Conservation (phyloP, 2,888 invertebrate genomes). For the Pardosa pseudoannulata region DNA sequence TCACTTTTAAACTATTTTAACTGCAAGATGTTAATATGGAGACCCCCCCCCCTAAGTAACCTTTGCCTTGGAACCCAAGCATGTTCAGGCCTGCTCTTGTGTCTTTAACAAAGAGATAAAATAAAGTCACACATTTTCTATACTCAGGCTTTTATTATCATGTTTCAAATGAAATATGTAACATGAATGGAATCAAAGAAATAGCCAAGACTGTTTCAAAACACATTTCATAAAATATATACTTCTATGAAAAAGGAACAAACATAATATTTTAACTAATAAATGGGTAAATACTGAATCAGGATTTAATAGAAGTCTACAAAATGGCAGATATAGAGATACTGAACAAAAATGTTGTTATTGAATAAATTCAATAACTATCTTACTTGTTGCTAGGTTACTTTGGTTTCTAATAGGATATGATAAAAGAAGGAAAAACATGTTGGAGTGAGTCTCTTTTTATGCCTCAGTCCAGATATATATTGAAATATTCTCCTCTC, state of each 20-base stretch:
- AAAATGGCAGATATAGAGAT: neutral
- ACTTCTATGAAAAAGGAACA: neutral
- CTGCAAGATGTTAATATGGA: too few relatives aligned
- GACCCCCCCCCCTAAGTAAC: too few relatives aligned
- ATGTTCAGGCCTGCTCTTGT: too few relatives aligned
- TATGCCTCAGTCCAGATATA: too few relatives aligned
- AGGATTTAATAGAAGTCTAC: neutral
- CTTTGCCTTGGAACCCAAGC: too few relatives aligned
- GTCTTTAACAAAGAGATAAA: too few relatives aligned
- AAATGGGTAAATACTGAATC: neutral
- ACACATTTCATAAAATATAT: neutral
- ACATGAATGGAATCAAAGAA: conserved; percentile 9
- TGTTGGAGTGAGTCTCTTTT: neutral
- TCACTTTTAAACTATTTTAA: too few relatives aligned
- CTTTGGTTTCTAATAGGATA: conserved; percentile 4
- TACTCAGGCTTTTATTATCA: neutral
- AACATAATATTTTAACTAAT: neutral
- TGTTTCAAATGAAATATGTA: neutral
- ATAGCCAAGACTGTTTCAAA: neutral
- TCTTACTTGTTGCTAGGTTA: conserved; percentile 10
- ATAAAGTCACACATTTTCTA: too few relatives aligned
- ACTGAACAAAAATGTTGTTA: neutral
- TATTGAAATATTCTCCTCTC: too few relatives aligned
- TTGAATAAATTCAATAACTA: neutral
- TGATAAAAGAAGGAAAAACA: neutral